phyloP scores from a whole-genome alignment of 2,888 invertebrate genomes.

The Lithosia quadra region DNA sequence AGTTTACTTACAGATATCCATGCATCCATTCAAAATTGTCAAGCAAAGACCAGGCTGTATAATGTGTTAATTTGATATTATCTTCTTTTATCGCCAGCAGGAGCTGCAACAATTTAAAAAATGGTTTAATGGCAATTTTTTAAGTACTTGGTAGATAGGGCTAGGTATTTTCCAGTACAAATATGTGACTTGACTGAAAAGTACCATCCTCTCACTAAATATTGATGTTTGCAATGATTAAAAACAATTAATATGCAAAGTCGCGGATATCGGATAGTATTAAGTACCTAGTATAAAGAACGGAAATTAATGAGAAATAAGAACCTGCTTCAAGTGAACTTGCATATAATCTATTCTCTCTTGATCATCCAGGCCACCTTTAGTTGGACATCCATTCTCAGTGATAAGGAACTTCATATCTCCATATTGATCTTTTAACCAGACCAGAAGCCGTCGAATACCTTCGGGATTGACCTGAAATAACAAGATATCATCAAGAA shows the following conservation, averaged over 20 bases:
- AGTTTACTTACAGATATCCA: constrained; percentile 39
- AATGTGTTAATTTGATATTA: constrained; percentile 80
- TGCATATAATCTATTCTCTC: constrained; percentile 39
- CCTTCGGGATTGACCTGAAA: constrained; percentile 78
- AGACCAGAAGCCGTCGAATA: constrained; percentile 70
- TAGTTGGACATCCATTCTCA: constrained; percentile 70
- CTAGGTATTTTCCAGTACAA: no score
- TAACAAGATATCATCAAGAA: no score
- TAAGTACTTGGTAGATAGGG: no score
- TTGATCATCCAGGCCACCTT: constrained; percentile 31
- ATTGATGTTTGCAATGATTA: no score
- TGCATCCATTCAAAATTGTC: constrained; percentile 88
- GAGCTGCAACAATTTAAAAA: constrained; percentile 51
- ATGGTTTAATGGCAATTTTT: background rate
- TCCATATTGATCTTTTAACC: constrained; percentile 77
- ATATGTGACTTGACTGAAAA: no score
- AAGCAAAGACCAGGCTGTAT: constrained; percentile 88
- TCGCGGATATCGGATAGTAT: no score
- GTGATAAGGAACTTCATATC: constrained; percentile 70
- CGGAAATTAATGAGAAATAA: background rate
- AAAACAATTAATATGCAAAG: no score
- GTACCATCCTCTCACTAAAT: no score
- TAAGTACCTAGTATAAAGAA: no score
- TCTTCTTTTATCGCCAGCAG: constrained; percentile 72
- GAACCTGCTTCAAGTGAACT: constrained; percentile 54